Percentiles rank a stretch among this genome's conserved stretches.
Conservation (phyloP, 2,113 vertebrate species). For the Oenanthe oenanthe region DNA sequence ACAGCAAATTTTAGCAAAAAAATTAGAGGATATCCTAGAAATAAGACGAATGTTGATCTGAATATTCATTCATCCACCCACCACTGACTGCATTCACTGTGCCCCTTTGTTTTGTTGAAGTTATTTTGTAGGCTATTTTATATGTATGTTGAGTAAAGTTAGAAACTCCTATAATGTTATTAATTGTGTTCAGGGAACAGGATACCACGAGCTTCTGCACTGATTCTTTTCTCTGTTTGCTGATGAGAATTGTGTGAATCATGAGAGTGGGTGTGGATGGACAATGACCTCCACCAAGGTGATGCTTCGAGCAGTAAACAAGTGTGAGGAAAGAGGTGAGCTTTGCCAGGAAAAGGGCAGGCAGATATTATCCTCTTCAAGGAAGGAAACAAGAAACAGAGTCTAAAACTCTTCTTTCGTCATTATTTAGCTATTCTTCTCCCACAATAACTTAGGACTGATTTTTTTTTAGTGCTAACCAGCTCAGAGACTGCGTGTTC, state of each 20-base stretch:
- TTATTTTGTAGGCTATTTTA: neutral
- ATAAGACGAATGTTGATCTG: neutral
- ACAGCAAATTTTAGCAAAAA: neutral
- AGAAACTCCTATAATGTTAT: neutral
- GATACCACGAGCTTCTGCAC: neutral
- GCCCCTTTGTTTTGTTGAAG: neutral
- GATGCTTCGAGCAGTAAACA: neutral
- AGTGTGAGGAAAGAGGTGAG: neutral
- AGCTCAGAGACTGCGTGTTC: neutral
- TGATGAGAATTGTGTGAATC: slow-evolving; percentile 6
- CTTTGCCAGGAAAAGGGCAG: neutral
- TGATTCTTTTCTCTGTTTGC: neutral
- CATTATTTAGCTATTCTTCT: neutral
- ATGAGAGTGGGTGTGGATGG: neutral
- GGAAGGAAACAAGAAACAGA: neutral
- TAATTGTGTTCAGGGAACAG: neutral
- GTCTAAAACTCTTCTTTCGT: neutral
- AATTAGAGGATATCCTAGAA: neutral
- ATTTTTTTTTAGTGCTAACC: neutral
- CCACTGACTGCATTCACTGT: neutral
- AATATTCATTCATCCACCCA: neutral
- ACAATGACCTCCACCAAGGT: neutral
- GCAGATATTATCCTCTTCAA: neutral
- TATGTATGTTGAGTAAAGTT: neutral
- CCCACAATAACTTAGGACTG: neutral